Evolutionary conservation across 2,113 vertebrate genomes (phyloP).

Genomic region (Macroglossus sobrinus): DNA sequence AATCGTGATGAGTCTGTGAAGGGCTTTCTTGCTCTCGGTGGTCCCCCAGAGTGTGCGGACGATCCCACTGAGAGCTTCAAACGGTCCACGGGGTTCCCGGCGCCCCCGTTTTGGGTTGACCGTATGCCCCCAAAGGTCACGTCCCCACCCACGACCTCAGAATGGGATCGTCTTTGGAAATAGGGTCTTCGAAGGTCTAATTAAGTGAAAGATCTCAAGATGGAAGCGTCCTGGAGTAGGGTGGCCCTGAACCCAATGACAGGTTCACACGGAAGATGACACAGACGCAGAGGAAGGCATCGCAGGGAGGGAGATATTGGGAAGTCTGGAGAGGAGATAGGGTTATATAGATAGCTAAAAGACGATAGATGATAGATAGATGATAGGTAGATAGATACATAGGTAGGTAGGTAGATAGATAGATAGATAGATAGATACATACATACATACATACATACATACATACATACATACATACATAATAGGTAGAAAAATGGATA

Average conservation of each 20-base stretch:
- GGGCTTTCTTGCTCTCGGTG: not conserved
- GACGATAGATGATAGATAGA: not conserved
- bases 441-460: too few relatives aligned
- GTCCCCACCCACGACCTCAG: not conserved
- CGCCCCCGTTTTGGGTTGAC: not conserved
- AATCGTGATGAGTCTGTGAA: not conserved
- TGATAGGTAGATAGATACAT: not conserved
- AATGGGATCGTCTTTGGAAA: too few relatives aligned
- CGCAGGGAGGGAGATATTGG: not conserved
- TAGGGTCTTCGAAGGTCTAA: not conserved
- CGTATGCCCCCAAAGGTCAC: too few relatives aligned
- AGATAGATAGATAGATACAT: not conserved
- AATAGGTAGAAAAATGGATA: too few relatives aligned
- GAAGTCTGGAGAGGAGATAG: not conserved
- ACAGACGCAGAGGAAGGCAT: not conserved
- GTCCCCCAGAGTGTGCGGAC: too few relatives aligned
- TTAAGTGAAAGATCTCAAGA: too few relatives aligned
- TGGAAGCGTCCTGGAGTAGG: too few relatives aligned
- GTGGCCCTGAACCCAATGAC: not conserved
- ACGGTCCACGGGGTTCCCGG: not conserved
- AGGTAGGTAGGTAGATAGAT: not conserved
- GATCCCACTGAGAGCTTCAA: accelerated
- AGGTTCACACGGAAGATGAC: not conserved
- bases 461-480: too few relatives aligned
- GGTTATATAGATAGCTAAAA: too few relatives aligned